These are phyloP conservation scores for Sebastes oblongus DNA, from an alignment of 2,797 vertebrate species.

Conservation along the genomic window DNA sequence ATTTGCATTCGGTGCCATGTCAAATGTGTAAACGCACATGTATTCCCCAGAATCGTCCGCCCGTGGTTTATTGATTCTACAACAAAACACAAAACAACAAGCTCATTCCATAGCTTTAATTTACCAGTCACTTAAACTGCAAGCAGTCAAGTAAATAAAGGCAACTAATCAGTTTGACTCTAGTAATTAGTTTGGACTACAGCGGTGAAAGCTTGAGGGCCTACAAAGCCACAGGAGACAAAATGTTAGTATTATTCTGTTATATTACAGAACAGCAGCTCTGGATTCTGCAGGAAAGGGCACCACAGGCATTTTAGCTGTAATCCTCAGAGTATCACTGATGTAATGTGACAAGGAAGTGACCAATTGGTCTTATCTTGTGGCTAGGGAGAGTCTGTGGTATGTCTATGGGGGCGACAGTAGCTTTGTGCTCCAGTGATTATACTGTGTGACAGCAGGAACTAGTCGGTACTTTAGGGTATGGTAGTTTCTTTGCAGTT, in stretches of 20 bases:
- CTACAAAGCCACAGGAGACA: slow-evolving; percentile 10
- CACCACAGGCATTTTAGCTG: slow-evolving; percentile 71
- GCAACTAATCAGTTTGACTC: slow-evolving; percentile 35
- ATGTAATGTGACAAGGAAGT: slow-evolving; percentile 81
- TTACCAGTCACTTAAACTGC: slow-evolving; percentile 5
- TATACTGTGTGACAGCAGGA: slow-evolving; percentile 58
- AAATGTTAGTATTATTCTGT: slow-evolving; percentile 50
- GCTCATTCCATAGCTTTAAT: slow-evolving; percentile 11
- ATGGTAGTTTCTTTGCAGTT: neutral
- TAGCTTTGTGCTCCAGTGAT: slow-evolving; percentile 56
- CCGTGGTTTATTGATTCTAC: slow-evolving; percentile 90
- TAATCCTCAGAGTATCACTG: slow-evolving; percentile 65
- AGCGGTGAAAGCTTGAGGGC: slow-evolving; percentile 35
- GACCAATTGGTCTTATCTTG: slow-evolving; percentile 76
- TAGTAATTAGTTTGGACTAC: slow-evolving; percentile 48
- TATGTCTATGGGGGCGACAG: slow-evolving; percentile 63
- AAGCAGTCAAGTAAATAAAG: slow-evolving; percentile 25
- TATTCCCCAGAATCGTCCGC: slow-evolving; percentile 96
- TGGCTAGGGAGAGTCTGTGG: slow-evolving; percentile 69
- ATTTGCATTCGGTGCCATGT: slow-evolving; percentile 89
- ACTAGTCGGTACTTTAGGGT: slow-evolving; percentile 37
- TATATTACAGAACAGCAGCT: slow-evolving; percentile 52
- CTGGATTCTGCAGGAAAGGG: slow-evolving; percentile 52
- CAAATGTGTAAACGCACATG: slow-evolving; percentile 94
- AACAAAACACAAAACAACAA: slow-evolving; percentile 56